Conservation (phyloP, 2,888 invertebrate species). For the Mythimna impura region DNA sequence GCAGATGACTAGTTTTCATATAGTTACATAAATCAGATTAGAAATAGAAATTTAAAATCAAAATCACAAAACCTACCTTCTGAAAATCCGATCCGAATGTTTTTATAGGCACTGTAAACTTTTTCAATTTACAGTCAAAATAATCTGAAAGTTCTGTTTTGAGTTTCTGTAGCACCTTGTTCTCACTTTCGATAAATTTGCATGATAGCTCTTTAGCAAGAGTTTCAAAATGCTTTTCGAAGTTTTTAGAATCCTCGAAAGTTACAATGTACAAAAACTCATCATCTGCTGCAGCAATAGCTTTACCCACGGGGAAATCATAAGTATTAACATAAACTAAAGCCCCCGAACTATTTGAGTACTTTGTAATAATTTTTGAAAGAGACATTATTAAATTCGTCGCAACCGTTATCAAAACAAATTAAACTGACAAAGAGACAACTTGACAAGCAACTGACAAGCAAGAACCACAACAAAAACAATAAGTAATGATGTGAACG, state of each 20-base stretch:
- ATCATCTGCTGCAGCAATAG: slow-evolving; percentile 79
- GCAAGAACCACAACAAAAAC: too few relatives aligned
- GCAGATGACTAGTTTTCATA: background rate
- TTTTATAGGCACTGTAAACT: slow-evolving; percentile 81
- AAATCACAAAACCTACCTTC: slow-evolving; percentile 72
- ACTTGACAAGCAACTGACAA: too few relatives aligned
- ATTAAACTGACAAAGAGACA: too few relatives aligned
- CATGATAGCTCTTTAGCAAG: slow-evolving; percentile 72
- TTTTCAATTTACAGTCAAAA: slow-evolving; percentile 78
- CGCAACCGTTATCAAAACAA: background rate
- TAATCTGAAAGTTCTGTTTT: slow-evolving; percentile 75
- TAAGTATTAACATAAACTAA: slow-evolving; percentile 67
- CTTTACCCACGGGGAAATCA: slow-evolving; percentile 78
- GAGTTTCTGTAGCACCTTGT: slow-evolving; percentile 72
- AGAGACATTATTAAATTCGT: slow-evolving; percentile 15
- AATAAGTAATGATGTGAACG: too few relatives aligned
- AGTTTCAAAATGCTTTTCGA: slow-evolving; percentile 74
- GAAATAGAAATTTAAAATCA: background rate
- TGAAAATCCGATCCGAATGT: slow-evolving; percentile 84
- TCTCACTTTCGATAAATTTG: slow-evolving; percentile 73
- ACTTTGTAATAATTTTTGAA: slow-evolving; percentile 35
- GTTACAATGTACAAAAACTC: slow-evolving; percentile 76
- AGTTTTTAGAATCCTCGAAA: slow-evolving; percentile 80
- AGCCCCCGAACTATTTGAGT: slow-evolving; percentile 26
- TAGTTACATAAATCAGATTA: background rate